Percentiles rank a stretch among this genome's conserved stretches.
Conservation (phyloP, 92 coral and sea anemone species). For the Phenganax subtilis region DNA sequence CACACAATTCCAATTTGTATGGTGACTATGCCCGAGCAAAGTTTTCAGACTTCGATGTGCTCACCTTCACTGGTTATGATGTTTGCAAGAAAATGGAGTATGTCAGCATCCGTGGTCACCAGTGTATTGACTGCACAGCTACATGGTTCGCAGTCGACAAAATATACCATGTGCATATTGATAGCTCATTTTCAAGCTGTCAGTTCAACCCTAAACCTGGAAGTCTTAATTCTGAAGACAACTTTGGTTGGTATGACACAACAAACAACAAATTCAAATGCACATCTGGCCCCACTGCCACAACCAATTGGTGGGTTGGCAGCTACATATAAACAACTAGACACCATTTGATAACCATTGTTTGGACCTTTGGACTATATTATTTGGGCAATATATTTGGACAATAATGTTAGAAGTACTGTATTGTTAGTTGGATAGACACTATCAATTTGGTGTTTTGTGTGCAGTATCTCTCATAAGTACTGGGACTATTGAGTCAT, state of each 20-base stretch:
- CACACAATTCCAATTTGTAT: too few species aligned
- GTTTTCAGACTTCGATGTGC: not conserved
- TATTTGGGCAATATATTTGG: too few species aligned
- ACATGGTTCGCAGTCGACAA: conserved; percentile 13
- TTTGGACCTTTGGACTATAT: too few species aligned
- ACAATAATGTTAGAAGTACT: too few species aligned
- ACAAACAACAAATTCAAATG: conserved; percentile 10
- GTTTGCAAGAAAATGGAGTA: conserved; percentile 25
- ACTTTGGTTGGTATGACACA: conserved; percentile 15
- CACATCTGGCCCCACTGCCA: not conserved
- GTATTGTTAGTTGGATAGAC: too few species aligned
- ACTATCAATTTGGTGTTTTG: too few species aligned
- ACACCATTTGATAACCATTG: too few species aligned
- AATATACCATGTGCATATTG: not conserved
- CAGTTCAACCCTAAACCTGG: not conserved
- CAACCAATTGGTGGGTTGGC: conserved; percentile 23
- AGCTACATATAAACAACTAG: conserved; percentile 1
- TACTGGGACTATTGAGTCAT: too few species aligned
- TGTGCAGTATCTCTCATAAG: too few species aligned
- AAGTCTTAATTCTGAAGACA: conserved; percentile 1
- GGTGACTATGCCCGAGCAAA: conserved; percentile 11
- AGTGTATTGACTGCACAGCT: conserved; percentile 12
- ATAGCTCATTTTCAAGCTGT: conserved; percentile 5
- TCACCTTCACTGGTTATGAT: conserved; percentile 1
- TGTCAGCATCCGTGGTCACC: conserved; percentile 13